A percentile compares a stretch with the other conserved stretches of the same genome.
Conservation (phyloP, 2,888 invertebrate genomes). For the Rhamnusium bicolor region DNA sequence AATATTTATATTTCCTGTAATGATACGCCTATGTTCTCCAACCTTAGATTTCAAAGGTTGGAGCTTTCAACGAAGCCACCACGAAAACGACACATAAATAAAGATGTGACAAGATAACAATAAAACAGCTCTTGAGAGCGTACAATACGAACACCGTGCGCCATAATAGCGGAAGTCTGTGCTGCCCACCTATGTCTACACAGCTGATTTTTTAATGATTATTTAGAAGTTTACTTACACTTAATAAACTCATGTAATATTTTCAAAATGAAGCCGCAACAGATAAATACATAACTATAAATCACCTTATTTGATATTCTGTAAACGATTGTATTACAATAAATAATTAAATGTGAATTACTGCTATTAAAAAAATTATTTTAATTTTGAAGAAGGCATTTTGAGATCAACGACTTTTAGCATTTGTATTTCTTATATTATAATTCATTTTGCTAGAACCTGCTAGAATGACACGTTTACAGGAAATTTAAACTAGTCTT, state of each 20-base stretch:
- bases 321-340: too few relatives aligned
- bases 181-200: constrained; percentile 38
- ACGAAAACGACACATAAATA: constrained; percentile 56
- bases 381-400: too few relatives aligned
- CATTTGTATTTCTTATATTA: too few relatives aligned
- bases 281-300: too few relatives aligned
- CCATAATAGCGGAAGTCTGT: constrained; percentile 43
- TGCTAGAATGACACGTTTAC: too few relatives aligned
- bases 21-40: constrained; percentile 46
- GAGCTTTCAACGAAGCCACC: constrained; percentile 41
- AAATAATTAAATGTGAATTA: too few relatives aligned
- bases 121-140: constrained; percentile 47
- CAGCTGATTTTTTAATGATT: not conserved
- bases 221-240: not conserved
- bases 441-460: too few relatives aligned
- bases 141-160: constrained; percentile 35
- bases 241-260: not conserved
- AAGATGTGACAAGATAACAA: constrained; percentile 60
- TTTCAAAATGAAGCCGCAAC: too few relatives aligned
- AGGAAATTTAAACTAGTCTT: too few relatives aligned
- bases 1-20: not conserved
- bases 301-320: too few relatives aligned
- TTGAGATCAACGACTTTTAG: too few relatives aligned
- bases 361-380: too few relatives aligned
- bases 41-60: constrained; percentile 27